Evolutionary conservation across 2,113 vertebrate genomes (phyloP).

Genomic region (Meleagris gallopavo): DNA sequence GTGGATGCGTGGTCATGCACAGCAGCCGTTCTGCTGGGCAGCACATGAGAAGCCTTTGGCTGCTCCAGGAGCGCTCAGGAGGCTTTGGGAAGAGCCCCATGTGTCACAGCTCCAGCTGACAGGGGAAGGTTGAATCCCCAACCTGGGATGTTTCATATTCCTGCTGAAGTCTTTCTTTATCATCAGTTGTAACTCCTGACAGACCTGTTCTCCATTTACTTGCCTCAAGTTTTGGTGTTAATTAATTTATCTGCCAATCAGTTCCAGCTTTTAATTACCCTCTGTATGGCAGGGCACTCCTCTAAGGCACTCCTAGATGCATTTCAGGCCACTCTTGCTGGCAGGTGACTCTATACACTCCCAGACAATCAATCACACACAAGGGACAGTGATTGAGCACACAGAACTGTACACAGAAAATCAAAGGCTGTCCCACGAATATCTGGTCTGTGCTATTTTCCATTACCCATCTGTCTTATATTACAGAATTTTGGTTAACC

Average conservation of each 20-base stretch:
- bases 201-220: neutral
- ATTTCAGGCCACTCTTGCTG: neutral
- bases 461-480: neutral
- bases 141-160: neutral
- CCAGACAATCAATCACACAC: neutral
- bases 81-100: neutral
- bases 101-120: neutral
- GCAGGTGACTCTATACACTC: conserved; percentile 9
- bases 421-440: neutral
- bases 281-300: neutral
- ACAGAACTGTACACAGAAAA: neutral
- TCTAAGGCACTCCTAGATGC: neutral
- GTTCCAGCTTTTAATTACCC: neutral
- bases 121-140: neutral
- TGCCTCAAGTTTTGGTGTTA: neutral
- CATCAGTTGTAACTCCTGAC: neutral
- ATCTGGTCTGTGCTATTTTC: neutral
- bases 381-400: neutral
- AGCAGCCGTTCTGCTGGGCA: neutral
- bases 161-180: neutral
- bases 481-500: neutral
- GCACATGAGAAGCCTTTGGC: neutral
- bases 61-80: neutral
- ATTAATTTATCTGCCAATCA: neutral
- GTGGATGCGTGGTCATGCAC: neutral